These are phyloP conservation scores for Albula glossodonta DNA, from an alignment of 2,113 vertebrate genomes.

Conservation along the genomic window DNA sequence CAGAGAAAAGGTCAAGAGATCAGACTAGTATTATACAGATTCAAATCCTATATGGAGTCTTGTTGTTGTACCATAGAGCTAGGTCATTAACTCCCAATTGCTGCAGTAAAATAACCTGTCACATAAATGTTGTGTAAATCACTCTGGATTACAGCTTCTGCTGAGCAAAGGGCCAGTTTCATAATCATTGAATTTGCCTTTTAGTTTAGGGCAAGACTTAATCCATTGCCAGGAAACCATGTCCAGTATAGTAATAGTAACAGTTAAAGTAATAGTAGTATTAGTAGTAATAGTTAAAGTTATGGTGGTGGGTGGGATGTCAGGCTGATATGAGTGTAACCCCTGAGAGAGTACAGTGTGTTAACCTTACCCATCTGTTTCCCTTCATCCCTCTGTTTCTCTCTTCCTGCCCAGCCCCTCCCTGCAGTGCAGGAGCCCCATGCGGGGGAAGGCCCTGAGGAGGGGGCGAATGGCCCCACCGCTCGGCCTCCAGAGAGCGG, in stretches of 20 bases:
- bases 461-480: conserved; percentile 77
- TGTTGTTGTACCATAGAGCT: background rate
- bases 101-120: background rate
- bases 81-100: background rate
- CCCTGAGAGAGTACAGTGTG: background rate
- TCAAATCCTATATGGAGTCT: background rate
- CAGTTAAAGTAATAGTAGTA: no score
- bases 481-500: conserved; percentile 84
- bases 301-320: background rate
- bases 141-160: background rate
- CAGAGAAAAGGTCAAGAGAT: background rate
- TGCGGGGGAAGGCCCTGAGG: conserved; percentile 81
- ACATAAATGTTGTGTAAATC: background rate
- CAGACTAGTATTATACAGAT: background rate
- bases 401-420: conserved; percentile 56
- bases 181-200: no score
- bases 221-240: no score
- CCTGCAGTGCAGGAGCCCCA: conserved; percentile 70
- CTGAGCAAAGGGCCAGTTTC: no score
- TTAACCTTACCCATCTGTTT: background rate
- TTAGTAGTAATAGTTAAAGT: background rate
- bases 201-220: no score
- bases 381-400: background rate
- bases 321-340: background rate
- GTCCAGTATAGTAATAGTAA: no score